Conservation (phyloP, 2,113 vertebrate species). For the Rhegmatorhina hoffmannsi region DNA sequence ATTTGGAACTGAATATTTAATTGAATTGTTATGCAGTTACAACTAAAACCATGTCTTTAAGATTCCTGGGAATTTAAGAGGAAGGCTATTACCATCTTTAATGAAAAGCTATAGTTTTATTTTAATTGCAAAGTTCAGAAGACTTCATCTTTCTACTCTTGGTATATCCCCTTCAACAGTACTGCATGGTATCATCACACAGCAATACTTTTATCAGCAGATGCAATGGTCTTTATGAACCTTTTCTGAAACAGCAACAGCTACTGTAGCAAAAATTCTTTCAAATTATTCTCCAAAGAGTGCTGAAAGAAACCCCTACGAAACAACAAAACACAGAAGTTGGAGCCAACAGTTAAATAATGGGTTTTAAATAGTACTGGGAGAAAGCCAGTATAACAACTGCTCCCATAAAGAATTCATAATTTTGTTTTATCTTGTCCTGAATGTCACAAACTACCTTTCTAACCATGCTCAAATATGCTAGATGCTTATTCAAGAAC, state of each 20-base stretch:
- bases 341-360: constrained; percentile 45
- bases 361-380: constrained; percentile 17
- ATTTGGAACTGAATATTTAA: neutral
- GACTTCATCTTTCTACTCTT: neutral
- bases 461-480: neutral
- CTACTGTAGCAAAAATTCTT: neutral
- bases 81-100: neutral
- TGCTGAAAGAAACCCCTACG: neutral
- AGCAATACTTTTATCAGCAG: neutral
- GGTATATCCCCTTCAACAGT: neutral
- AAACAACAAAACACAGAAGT: neutral
- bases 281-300: constrained; percentile 14
- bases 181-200: neutral
- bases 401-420: constrained; percentile 7
- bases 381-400: neutral
- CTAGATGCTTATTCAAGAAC: neutral
- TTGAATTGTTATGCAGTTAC: neutral
- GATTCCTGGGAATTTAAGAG: neutral
- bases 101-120: neutral
- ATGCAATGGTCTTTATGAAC: neutral
- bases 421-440: constrained; percentile 3
- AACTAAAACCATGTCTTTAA: neutral
- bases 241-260: neutral
- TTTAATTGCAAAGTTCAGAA: neutral
- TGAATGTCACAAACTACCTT: neutral